Evolutionary conservation across 2,113 vertebrate genomes (phyloP), one percentile per base, ranked within the genome.

Genomic region (Heliornis fulica): DNA sequence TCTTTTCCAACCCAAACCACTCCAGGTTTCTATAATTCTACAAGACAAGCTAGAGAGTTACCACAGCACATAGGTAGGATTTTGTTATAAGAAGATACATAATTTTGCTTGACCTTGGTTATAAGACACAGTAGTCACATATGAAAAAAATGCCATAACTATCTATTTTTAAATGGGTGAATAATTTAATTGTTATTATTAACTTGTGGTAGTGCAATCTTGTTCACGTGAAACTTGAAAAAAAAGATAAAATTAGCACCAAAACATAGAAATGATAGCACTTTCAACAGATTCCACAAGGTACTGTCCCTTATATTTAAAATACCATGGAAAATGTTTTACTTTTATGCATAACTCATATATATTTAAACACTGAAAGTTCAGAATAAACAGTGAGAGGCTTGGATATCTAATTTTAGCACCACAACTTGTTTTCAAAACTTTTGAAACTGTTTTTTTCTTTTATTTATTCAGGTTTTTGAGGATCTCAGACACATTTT

Each of bases 301-400:
- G 64, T 90, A 74, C 38, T 81, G 34, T 54, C 72, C 34, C n/a
- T 71, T 66, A 23, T 29, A 82, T 18, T 84, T 38, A 57, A 83
- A 92, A 83, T 8, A 11, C 2, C 15, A 78, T 4, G 22, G 51
- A 81, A 92, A 87, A 83, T 66, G 1, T 83, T 94, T 91, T 54
- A 46, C 46, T 90, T 89, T 81, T 64, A 60, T 53, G 56, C 21
- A 20, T 86, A 88, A 65, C 70, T 90, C 84, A 77, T 32, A 69
- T 34, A 81, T 69, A 86, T 74, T 86, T 83, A 89, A 90, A 96
- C 63, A 90, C 23, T 41, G 40, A 66, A 80, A 78, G 48, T 81
- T 90, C 80, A 93, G 76, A 83, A 76, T 85, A 92, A 94, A 93
- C 54, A 80, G 18, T 36, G n/a, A 53, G 45, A 82, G 25, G 41